A percentile compares a stretch with the other conserved stretches of the same genome.
Conservation (phyloP, 2,888 invertebrate species). For the Caenorhabditis plicata region DNA sequence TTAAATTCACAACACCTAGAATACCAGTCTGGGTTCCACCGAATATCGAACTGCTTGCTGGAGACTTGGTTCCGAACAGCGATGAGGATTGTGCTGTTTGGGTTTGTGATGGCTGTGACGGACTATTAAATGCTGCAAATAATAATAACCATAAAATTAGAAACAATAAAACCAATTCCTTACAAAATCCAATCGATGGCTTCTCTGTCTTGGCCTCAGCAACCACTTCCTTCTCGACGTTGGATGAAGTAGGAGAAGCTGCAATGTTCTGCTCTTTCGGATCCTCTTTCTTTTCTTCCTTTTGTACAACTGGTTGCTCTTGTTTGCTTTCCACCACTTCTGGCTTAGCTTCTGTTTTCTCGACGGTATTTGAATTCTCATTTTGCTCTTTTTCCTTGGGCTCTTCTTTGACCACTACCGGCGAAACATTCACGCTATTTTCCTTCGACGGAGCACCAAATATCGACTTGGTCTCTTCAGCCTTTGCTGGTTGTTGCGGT, state of each 20-base stretch:
- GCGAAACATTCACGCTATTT: neutral
- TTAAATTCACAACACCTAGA: too few relatives aligned
- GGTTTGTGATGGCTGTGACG: neutral
- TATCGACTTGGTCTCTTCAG: too few relatives aligned
- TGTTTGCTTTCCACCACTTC: neutral
- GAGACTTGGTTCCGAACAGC: too few relatives aligned
- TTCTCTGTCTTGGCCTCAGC: neutral
- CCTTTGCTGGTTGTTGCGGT: too few relatives aligned
- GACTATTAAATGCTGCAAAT: neutral
- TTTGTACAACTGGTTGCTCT: too few relatives aligned
- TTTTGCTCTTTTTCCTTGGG: conserved; percentile 1
- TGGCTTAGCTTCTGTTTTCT: neutral
- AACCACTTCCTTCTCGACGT: neutral
- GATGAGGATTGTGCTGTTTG: too few relatives aligned
- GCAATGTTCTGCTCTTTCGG: neutral
- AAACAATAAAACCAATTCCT: neutral
- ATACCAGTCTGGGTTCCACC: too few relatives aligned
- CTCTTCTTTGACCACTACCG: neutral
- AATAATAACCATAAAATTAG: neutral
- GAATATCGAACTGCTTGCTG: too few relatives aligned
- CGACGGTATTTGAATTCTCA: too few relatives aligned
- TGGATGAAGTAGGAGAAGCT: neutral
- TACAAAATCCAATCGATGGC: neutral
- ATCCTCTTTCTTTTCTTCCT: neutral
- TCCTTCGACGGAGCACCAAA: too few relatives aligned